phyloP scores from a whole-genome alignment of 37 sponge, comb jelly and placozoan species.

The Tethya wilhelma region DNA sequence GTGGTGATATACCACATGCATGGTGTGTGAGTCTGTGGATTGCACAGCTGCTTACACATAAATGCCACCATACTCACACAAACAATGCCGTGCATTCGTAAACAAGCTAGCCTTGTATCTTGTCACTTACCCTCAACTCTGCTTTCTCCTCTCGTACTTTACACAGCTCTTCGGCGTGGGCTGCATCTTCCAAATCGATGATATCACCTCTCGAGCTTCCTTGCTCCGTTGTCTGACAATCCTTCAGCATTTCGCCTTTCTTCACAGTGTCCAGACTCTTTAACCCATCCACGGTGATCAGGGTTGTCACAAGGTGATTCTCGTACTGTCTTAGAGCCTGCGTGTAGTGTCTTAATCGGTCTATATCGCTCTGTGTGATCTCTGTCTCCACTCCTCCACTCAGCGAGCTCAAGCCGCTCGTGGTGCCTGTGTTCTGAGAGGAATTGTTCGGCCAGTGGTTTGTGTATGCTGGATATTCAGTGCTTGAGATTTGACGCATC shows the following conservation, averaged over 20 bases:
- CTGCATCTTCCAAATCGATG: conserved; percentile 69
- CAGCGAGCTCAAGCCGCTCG: conserved; percentile 76
- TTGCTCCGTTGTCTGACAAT: conserved; percentile 11
- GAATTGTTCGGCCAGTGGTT: neutral
- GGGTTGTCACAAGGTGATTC: conserved; percentile 40
- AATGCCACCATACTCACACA: too few species aligned
- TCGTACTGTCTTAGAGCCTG: conserved; percentile 38
- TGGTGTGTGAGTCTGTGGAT: too few species aligned
- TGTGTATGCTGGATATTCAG: neutral
- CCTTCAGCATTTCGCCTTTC: conserved; percentile 19
- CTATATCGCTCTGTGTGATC: conserved; percentile 48
- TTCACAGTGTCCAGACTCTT: conserved; percentile 48
- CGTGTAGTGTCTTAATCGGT: conserved; percentile 52
- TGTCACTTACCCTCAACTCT: conserved; percentile 67
- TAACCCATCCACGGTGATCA: conserved; percentile 47
- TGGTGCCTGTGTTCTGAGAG: conserved; percentile 75
- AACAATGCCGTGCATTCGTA: too few species aligned
- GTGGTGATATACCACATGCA: too few species aligned
- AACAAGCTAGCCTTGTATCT: too few species aligned
- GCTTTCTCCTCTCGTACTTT: conserved; percentile 84
- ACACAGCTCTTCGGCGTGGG: conserved; percentile 75
- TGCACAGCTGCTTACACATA: too few species aligned
- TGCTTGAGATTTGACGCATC: neutral
- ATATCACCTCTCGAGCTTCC: conserved; percentile 18
- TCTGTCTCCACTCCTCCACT: conserved; percentile 59